Percentiles rank a stretch among this genome's conserved stretches.
phyloP scores from a whole-genome alignment of 2,113 vertebrate genomes.

The Chaetops frenatus region DNA sequence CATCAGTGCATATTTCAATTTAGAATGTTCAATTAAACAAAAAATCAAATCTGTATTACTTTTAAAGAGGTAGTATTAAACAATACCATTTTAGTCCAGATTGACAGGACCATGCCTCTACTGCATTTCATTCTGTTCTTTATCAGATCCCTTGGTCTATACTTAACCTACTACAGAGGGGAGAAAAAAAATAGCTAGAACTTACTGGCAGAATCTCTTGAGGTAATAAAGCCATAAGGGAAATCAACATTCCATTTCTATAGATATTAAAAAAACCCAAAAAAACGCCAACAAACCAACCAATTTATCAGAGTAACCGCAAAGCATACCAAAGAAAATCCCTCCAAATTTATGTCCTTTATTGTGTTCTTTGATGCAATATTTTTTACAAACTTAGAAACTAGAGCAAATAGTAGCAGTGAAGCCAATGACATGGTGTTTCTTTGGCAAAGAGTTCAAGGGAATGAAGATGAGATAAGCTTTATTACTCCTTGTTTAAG shows the following conservation, averaged over 20 bases:
- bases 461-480: background rate
- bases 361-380: background rate
- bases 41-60: background rate
- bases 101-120: background rate
- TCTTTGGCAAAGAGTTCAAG: background rate
- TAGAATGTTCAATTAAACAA: background rate
- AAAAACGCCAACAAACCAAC: background rate
- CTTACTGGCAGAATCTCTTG: background rate
- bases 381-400: background rate
- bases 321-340: background rate
- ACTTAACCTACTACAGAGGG: background rate
- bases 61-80: background rate
- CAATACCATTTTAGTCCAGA: background rate
- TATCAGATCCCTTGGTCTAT: background rate
- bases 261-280: rapidly evolving
- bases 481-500: background rate
- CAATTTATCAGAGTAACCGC: background rate
- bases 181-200: background rate
- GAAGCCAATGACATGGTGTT: background rate
- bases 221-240: background rate
- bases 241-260: background rate
- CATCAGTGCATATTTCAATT: background rate
- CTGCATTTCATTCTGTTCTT: background rate
- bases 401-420: background rate
- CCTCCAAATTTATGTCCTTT: background rate